Evolutionary conservation across 2,113 vertebrate species (phyloP).

Genomic region (Paramisgurnus dabryanus): DNA sequence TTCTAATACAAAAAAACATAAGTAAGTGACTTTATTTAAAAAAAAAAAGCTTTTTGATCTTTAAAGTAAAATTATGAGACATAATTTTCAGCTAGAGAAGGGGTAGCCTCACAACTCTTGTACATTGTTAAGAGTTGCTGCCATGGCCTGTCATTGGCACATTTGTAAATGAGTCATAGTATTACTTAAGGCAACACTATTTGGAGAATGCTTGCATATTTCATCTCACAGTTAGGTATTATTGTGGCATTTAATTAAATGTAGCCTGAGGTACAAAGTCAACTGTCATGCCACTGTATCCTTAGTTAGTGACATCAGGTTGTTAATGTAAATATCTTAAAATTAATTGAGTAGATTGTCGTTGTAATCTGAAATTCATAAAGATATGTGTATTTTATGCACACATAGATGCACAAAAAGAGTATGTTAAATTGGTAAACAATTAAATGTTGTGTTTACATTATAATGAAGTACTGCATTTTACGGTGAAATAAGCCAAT

Average conservation of each 20-base stretch:
- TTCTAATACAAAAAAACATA: background rate
- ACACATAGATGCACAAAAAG: too few relatives aligned
- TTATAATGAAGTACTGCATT: background rate
- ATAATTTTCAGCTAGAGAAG: background rate
- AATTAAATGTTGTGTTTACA: too few relatives aligned
- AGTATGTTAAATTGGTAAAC: too few relatives aligned
- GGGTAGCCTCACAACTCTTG: constrained; percentile 5
- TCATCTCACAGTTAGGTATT: constrained; percentile 18
- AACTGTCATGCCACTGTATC: constrained; percentile 18
- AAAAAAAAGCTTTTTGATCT: background rate
- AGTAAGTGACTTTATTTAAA: background rate
- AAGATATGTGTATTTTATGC: too few relatives aligned
- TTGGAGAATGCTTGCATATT: constrained; percentile 7
- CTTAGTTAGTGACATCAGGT: constrained; percentile 4
- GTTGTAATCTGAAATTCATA: background rate
- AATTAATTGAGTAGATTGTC: constrained; percentile 16
- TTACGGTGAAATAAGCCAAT: background rate
- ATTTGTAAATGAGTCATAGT: constrained; percentile 40
- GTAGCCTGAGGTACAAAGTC: constrained; percentile 39
- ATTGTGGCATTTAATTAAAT: constrained; percentile 56
- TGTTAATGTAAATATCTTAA: background rate
- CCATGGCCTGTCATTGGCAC: constrained; percentile 43
- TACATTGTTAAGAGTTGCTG: background rate
- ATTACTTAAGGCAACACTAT: constrained; percentile 33
- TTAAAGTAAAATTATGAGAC: background rate